A percentile compares a stretch with the other conserved stretches of the same genome.
phyloP scores from a whole-genome alignment of 2,113 vertebrate species.

The Ceyx melanurus region DNA sequence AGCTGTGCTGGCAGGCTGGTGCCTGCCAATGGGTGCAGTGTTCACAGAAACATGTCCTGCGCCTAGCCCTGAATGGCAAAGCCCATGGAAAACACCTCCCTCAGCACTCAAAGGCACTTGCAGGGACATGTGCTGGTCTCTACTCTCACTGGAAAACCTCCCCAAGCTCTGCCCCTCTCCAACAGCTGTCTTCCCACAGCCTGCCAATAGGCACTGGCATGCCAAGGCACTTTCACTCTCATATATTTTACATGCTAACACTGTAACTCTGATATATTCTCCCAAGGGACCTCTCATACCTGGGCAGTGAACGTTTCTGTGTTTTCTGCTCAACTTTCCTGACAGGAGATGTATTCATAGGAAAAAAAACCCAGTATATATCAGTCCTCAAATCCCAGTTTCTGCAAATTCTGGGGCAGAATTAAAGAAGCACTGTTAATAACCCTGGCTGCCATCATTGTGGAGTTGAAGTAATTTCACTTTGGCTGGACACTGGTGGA shows the following conservation, averaged over 20 bases:
- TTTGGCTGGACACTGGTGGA: not conserved
- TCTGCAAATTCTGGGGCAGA: not conserved
- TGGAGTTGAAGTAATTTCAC: fast-evolving
- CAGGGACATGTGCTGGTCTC: fast-evolving
- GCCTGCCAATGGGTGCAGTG: fast-evolving
- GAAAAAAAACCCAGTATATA: not conserved
- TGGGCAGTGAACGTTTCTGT: not conserved
- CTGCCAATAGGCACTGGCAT: not conserved
- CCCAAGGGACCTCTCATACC: not conserved
- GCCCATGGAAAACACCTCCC: fast-evolving
- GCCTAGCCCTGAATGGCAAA: not conserved
- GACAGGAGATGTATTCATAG: not conserved
- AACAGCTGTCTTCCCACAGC: not conserved
- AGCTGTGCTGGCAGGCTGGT: fast-evolving
- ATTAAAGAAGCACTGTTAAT: not conserved
- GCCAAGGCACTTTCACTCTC: not conserved
- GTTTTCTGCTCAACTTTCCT: not conserved
- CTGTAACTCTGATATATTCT: not conserved
- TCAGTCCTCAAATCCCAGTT: not conserved
- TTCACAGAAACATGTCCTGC: not conserved
- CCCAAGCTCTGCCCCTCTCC: not conserved
- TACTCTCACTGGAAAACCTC: not conserved
- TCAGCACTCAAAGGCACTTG: fast-evolving
- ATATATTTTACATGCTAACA: not conserved
- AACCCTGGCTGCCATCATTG: not conserved